A percentile compares a stretch with the other conserved stretches of the same genome.
Conservation (phyloP, 2,797 vertebrate species). For the Diplodus sargus region DNA sequence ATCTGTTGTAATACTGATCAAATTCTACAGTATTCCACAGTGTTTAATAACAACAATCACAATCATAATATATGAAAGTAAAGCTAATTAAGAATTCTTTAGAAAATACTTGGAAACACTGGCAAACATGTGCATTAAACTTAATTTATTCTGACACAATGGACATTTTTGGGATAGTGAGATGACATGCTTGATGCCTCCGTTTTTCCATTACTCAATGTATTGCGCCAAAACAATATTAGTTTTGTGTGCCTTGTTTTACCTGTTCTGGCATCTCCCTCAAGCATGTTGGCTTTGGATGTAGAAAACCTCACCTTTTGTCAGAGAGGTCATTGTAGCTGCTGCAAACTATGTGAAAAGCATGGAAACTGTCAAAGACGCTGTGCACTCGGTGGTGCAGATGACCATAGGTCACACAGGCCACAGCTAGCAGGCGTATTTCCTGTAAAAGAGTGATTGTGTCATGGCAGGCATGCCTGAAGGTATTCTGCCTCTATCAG, state of each 20-base stretch:
- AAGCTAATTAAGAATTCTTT: too few species aligned
- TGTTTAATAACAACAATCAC: too few species aligned
- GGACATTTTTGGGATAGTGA: too few species aligned
- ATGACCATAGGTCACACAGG: conserved; percentile 35
- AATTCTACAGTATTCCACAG: too few species aligned
- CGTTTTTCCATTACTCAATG: too few species aligned
- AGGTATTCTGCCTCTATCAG: conserved; percentile 30
- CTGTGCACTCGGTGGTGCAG: not conserved
- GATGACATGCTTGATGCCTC: too few species aligned
- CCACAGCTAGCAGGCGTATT: conserved; percentile 1
- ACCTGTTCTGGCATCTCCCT: not conserved
- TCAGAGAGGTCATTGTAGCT: conserved; percentile 22
- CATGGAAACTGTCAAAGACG: conserved; percentile 27
- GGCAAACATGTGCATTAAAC: too few species aligned
- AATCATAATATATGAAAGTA: too few species aligned
- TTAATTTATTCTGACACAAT: too few species aligned
- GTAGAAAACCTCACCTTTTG: conserved; percentile 11
- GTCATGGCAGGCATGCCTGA: conserved; percentile 45
- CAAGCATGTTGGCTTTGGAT: not conserved
- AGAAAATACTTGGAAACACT: too few species aligned
- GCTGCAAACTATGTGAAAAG: conserved; percentile 13
- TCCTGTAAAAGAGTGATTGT: conserved; percentile 48
- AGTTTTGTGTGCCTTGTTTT: not conserved
- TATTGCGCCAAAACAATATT: not conserved
- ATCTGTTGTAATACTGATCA: too few species aligned